Evolutionary conservation across 2,888 invertebrate genomes (phyloP).

Genomic region (Meloe dianella): DNA sequence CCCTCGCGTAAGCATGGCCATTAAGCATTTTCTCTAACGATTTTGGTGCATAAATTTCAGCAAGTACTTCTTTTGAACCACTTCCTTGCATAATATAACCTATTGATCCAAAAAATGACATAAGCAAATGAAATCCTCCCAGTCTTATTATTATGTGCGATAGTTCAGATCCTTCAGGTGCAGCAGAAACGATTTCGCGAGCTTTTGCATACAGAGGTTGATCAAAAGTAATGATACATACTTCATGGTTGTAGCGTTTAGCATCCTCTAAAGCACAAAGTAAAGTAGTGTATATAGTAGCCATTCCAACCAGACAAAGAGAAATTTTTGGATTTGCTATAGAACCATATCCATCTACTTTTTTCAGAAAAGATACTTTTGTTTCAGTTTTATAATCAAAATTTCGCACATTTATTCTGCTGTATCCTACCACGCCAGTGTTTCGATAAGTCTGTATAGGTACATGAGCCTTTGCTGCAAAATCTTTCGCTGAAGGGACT

Average conservation of each 20-base stretch:
- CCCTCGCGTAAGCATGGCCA: conserved; percentile 45
- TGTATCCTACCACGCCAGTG: no score
- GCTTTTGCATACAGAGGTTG: conserved; percentile 34
- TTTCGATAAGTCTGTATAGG: no score
- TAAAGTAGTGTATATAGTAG: conserved; percentile 37
- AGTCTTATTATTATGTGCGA: conserved; percentile 47
- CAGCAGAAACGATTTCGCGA: conserved; percentile 39
- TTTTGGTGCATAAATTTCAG: conserved; percentile 38
- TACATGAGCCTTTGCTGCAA: no score
- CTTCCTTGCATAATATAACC: conserved; percentile 54
- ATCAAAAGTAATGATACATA: conserved; percentile 24
- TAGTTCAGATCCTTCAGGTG: conserved; percentile 39
- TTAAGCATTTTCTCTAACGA: conserved; percentile 45
- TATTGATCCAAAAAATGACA: conserved; percentile 53
- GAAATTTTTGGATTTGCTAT: conserved; percentile 27
- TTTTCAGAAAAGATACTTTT: no score
- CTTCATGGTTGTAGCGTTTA: conserved; percentile 32
- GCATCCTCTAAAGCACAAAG: conserved; percentile 36
- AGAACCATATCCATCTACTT: no score
- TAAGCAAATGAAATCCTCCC: conserved; percentile 45
- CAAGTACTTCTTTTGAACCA: conserved; percentile 48
- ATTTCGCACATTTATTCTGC: no score
- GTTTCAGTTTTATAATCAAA: no score
- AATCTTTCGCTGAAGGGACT: no score
- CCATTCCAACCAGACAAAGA: no score